phyloP scores from a whole-genome alignment of 2,888 invertebrate species.

The Drosophila pegasa region DNA sequence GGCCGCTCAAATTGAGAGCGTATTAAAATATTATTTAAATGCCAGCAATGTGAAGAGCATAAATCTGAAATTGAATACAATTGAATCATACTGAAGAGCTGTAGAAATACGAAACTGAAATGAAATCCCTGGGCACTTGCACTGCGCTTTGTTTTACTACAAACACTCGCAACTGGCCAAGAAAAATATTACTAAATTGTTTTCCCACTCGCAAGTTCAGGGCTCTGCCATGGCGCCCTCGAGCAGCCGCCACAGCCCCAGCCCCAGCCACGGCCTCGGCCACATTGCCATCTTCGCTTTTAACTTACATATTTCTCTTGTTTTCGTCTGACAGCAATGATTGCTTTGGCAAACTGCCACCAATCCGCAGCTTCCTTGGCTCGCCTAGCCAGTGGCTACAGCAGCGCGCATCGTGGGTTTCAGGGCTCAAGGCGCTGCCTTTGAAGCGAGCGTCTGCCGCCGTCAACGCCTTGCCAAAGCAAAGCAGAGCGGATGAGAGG shows the following conservation, averaged over 20 bases:
- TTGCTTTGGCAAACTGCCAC: constrained; percentile 32
- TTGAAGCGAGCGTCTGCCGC: constrained; percentile 60
- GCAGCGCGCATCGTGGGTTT: constrained; percentile 45
- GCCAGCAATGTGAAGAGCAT: background rate
- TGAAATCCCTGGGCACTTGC: background rate
- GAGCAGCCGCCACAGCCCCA: background rate
- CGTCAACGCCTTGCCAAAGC: constrained; percentile 66
- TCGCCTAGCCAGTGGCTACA: constrained; percentile 35
- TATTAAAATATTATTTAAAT: background rate
- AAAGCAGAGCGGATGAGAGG: background rate
- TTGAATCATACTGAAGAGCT: background rate
- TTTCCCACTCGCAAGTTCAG: constrained; percentile 6
- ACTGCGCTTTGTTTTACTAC: constrained; percentile 1
- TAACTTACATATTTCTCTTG: constrained; percentile 11
- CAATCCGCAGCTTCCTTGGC: constrained; percentile 24
- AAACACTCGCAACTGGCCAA: constrained; percentile 9
- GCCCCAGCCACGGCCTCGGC: background rate
- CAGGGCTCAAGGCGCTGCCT: constrained; percentile 56
- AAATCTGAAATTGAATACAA: constrained; percentile 5
- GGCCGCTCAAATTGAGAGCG: constrained; percentile 2
- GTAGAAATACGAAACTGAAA: constrained; percentile 2
- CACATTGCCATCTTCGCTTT: constrained; percentile 6
- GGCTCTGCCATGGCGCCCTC: background rate
- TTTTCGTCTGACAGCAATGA: constrained; percentile 36
- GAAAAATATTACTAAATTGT: constrained; percentile 18